phyloP scores from a whole-genome alignment of 35 echinoderm and acorn worm genomes.

The Eucidaris tribuloides region DNA sequence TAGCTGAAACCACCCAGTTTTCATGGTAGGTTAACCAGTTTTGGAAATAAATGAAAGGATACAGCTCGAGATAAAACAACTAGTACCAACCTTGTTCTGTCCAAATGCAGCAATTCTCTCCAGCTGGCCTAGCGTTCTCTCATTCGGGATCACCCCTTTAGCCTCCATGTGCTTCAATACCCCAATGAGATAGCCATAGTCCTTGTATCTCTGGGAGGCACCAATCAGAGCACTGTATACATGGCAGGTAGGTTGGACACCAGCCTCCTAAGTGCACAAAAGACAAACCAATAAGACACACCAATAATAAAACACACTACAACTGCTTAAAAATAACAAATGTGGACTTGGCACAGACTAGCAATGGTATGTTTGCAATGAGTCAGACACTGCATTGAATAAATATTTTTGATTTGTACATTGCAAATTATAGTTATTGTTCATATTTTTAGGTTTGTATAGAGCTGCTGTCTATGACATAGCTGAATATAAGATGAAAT shows the following conservation, averaged over 20 bases:
- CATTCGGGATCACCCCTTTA: slow-evolving; percentile 37
- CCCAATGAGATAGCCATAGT: slow-evolving; percentile 51
- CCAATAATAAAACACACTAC: neutral
- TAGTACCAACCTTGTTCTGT: slow-evolving; percentile 22
- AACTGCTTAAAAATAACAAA: neutral
- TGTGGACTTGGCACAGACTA: neutral
- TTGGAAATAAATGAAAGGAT: no score
- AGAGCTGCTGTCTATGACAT: no score
- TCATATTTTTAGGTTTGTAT: no score
- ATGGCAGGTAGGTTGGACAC: slow-evolving; percentile 10
- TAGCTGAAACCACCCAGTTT: no score
- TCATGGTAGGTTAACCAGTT: no score
- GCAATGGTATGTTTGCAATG: neutral
- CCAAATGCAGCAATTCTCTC: slow-evolving; percentile 46
- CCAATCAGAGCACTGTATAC: slow-evolving; percentile 43
- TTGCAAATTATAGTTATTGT: neutral
- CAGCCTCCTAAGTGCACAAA: slow-evolving; percentile 9
- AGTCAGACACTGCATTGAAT: neutral
- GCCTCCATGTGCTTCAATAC: slow-evolving; percentile 54
- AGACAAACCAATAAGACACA: neutral
- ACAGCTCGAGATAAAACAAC: no score
- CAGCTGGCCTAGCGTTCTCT: slow-evolving; percentile 25
- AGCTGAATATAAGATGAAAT: no score
- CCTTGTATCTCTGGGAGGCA: slow-evolving; percentile 10
- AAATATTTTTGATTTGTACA: neutral